phyloP scores from a whole-genome alignment of 2,113 vertebrate species.

The Lathamus discolor region DNA sequence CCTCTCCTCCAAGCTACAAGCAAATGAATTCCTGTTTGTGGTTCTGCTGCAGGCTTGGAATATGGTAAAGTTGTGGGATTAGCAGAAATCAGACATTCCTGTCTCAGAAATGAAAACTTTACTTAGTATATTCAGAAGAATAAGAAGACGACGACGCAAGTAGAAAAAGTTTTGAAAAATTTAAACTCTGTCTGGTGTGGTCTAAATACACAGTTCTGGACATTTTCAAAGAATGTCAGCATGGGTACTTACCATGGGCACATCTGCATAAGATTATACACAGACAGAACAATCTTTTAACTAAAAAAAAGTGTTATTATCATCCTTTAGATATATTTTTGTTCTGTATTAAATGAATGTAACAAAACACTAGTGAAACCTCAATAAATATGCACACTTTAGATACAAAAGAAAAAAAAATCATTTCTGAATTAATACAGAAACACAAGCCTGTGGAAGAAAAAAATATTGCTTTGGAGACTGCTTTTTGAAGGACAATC shows the following conservation, averaged over 20 bases:
- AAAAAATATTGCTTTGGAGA: conserved; percentile 41
- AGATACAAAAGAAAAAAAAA: conserved; percentile 36
- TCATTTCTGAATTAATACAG: conserved; percentile 7
- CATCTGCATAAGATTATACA: conserved; percentile 70
- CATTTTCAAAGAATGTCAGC: conserved; percentile 57
- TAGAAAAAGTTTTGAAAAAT: conserved; percentile 62
- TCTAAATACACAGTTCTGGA: conserved; percentile 55
- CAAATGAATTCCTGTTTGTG: conserved; percentile 13
- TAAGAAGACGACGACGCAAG: conserved; percentile 6
- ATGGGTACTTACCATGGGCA: conserved; percentile 48
- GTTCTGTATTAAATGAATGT: conserved; percentile 42
- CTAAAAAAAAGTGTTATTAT: conserved; percentile 1
- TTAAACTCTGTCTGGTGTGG: conserved; percentile 53
- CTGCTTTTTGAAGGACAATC: conserved; percentile 29
- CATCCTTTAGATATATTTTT: conserved; percentile 53
- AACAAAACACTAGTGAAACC: conserved; percentile 55
- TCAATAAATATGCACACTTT: conserved; percentile 9
- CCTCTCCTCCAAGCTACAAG: conserved; percentile 27
- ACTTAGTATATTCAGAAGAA: conserved; percentile 41
- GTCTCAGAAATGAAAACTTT: conserved; percentile 56
- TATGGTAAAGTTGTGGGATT: conserved; percentile 61
- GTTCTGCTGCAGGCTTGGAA: background rate
- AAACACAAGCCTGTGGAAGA: conserved; percentile 5
- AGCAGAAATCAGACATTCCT: conserved; percentile 70
- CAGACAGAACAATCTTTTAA: conserved; percentile 39